Percentiles rank a stretch among this genome's conserved stretches.
Conservation (phyloP, 2,888 invertebrate species). For the Xanthorhoe spadicearia region DNA sequence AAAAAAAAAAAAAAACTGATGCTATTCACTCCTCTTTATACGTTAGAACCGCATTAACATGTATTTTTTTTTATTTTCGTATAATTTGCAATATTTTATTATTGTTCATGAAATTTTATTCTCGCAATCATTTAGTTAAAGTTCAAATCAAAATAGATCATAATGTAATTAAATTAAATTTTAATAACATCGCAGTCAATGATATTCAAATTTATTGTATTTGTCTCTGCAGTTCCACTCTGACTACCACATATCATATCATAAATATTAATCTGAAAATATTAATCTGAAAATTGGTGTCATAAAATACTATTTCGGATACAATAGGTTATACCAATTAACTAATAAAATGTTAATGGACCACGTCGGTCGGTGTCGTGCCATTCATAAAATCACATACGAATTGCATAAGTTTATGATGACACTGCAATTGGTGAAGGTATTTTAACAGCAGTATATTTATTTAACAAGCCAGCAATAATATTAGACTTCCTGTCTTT, state of each 20-base stretch:
- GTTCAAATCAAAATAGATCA: too few species aligned
- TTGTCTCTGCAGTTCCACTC: not conserved
- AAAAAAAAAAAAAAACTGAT: too few species aligned
- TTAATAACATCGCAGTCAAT: not conserved
- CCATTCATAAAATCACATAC: conserved; percentile 34
- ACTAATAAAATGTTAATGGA: conserved; percentile 20
- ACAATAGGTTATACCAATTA: conserved; percentile 24
- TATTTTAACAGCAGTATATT: conserved; percentile 39
- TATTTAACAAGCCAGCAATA: conserved; percentile 42
- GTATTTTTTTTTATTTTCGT: too few species aligned
- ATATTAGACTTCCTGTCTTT: conserved; percentile 63
- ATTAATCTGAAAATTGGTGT: conserved; percentile 20
- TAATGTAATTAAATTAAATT: not conserved
- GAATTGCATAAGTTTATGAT: conserved; percentile 43
- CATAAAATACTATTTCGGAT: conserved; percentile 24
- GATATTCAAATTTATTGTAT: not conserved
- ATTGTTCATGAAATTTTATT: too few species aligned
- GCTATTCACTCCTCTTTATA: too few species aligned
- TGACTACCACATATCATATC: conserved; percentile 2
- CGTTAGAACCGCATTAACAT: too few species aligned
- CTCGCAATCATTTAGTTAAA: too few species aligned
- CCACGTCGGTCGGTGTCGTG: conserved; percentile 16
- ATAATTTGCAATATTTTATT: too few species aligned
- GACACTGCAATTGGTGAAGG: conserved; percentile 33
- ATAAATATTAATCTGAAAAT: conserved; percentile 19